Evolutionary conservation across 2,113 vertebrate species (phyloP).

Genomic region (Corythaeola cristata): DNA sequence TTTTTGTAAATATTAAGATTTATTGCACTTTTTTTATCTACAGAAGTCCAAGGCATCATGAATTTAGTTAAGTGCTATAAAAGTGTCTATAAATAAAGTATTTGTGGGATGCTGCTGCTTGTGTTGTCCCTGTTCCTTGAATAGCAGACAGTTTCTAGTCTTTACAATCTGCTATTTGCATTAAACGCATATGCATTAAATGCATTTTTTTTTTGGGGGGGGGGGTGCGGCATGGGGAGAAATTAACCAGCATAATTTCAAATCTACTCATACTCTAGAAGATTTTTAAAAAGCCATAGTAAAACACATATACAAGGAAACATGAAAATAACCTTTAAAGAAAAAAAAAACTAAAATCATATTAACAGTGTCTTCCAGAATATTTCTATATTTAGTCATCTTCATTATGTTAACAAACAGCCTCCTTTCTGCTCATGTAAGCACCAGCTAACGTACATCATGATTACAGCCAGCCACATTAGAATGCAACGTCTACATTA

Average conservation of each 20-base stretch:
- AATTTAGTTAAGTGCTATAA: background rate
- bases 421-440: background rate
- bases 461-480: background rate
- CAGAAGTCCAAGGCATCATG: background rate
- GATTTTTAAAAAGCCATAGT: background rate
- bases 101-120: constrained; percentile 39
- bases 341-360: background rate
- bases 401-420: background rate
- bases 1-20: constrained; percentile 22
- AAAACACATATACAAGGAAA: background rate
- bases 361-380: background rate
- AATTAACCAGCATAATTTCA: constrained; percentile 2
- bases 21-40: constrained; percentile 2
- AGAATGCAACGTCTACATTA: background rate
- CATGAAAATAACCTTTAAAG: background rate
- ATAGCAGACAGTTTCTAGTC: background rate
- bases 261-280: background rate
- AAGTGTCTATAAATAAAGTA: constrained; percentile 53
- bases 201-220: too few species aligned
- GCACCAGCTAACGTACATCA: background rate
- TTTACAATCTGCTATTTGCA: constrained; percentile 31
- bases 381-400: background rate
- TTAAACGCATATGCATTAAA: constrained; percentile 14
- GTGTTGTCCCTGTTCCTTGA: constrained; percentile 28
- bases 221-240: too few species aligned